Base-by-base conservation (phyloP, 2,888 invertebrate genomes). In the Meloe dianella region DNA sequence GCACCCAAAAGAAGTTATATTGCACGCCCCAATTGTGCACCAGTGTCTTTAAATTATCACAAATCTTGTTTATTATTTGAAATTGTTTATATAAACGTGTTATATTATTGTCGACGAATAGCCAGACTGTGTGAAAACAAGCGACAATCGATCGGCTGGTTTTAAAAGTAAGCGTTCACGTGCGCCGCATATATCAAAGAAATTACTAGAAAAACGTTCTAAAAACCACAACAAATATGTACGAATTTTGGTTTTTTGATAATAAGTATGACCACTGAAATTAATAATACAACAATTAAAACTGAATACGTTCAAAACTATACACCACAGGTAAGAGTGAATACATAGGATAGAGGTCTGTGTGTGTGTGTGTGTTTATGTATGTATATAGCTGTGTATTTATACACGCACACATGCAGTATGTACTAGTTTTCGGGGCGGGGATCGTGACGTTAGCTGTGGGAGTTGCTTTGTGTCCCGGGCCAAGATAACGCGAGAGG, bases 391-490 rank as follows among this genome's bases (percentile, higher is more conserved):
- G 1, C 2, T 27, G 7, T 57, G 57, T 27, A 47, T 47, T 20
- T 20, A 47, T 20, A 47, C 47, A 47, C 47, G 20, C 47, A 47
- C 47, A 47, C 47, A 47, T 17, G 17, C 17, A 47, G 17, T 47
- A 20, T 7, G 47, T 47, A 20, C 47, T 5, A 47, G 47, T 47
- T 47, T 66, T 74, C 73, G 75, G 78, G 77, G 78, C 77, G 77
- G 77, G 74, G 71, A 70, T 70, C 67, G 61, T 72, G 72, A 67
- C 73, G 73, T 69, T 73, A 59, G 64, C 73, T 75, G 77, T 77
- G 78, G 78, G 77, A 74, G 78, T 78, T 75, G 67, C 77, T 77
- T 76, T 74, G 76, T 47, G 20, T 76, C 75, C 74, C 69, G 71
- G 62, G 69, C 69, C 73, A 68, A 73, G 74, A 74, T 75, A 73